Percentiles rank a stretch among this genome's conserved stretches.
phyloP scores from a whole-genome alignment of 1,140 invertebrate genomes.

The Nilaparvata lugens region DNA sequence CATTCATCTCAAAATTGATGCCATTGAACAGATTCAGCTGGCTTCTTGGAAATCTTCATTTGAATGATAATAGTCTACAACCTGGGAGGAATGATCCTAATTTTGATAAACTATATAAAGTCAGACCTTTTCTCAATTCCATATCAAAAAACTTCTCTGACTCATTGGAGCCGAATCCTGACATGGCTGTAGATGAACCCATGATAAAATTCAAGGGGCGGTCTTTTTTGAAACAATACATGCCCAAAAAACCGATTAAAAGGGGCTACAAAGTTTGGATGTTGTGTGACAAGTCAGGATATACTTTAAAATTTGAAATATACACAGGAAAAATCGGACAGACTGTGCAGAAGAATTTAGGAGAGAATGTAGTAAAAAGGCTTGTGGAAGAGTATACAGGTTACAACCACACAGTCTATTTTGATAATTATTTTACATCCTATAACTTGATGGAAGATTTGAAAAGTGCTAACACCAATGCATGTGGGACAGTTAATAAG shows the following conservation, averaged over 20 bases:
- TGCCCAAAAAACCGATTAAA: constrained; percentile 24
- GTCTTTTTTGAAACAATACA: constrained; percentile 25
- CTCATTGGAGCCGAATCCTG: constrained; percentile 10
- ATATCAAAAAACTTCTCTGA: constrained; percentile 5
- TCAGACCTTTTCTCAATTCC: constrained; percentile 20
- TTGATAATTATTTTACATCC: constrained; percentile 28
- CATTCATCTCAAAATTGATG: constrained; percentile 33
- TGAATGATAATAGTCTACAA: constrained; percentile 26
- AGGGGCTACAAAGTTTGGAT: constrained; percentile 25
- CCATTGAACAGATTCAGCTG: constrained; percentile 35
- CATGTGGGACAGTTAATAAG: constrained; percentile 25
- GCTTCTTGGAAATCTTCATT: constrained; percentile 29
- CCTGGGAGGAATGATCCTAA: constrained; percentile 16
- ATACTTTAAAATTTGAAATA: constrained; percentile 20
- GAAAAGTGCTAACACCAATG: constrained; percentile 17
- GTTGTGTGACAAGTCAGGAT: constrained; percentile 14
- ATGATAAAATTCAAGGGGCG: constrained; percentile 29
- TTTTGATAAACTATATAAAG: constrained; percentile 29
- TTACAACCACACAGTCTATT: constrained; percentile 24
- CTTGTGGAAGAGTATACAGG: constrained; percentile 2
- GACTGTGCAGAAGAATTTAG: constrained; percentile 13
- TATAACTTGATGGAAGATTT: constrained; percentile 22
- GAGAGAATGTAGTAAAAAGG: constrained; percentile 21
- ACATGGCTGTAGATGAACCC: constrained; percentile 24
- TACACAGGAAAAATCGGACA: constrained; percentile 22